Evolutionary conservation across 2,888 invertebrate species (phyloP), one percentile per base, ranked within the genome.

Genomic region (Eupithecia exiguata): DNA sequence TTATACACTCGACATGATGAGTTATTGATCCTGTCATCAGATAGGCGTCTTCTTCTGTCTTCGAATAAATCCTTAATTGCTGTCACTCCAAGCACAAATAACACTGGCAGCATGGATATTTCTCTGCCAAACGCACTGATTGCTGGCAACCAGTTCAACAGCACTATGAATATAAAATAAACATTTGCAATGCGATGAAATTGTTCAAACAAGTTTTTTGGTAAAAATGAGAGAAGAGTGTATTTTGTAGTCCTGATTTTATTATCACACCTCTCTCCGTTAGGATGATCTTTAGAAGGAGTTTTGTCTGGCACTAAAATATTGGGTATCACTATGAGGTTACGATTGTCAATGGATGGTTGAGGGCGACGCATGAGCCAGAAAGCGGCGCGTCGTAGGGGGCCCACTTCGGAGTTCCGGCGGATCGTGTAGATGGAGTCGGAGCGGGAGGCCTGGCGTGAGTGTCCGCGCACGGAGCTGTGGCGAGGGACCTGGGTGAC

Each of bases 181-280:
- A 99, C 95, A 95, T 99, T 99, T 79, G 99, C 99, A 87, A 99
- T 98, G 78, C 99, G 96, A 92, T 99, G 99, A 91, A 99, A 99
- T 94, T 99, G 99, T 94, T 99, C 99, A 91, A 99, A 96, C 77
- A 99, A 95, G 93, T 99, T 99, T 92, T 99, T 97, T 74, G 99
- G 99, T 87, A 99, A 94, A 94, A 99, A 99, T 83, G 98, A 98
- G 81, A 99, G 94, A 75, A 98, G 87, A 36, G 98, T 98, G 91
- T 99, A 99, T 93, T 99, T 99, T 71, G 98, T 98, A 90, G 99
- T 99, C 90, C 98, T 96, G 87, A 99, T 97, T 92, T 97, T 96
- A 90, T 99, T 99, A 87, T 97, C 96, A 82, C 97, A 96, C 87
- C 97, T 96, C 69, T 95, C 94, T n/a, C 97, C 97, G 87, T 98